A percentile compares a stretch with the other conserved stretches of the same genome.
phyloP scores from a whole-genome alignment of 2,797 vertebrate genomes.

The Heliangelus exortis region DNA sequence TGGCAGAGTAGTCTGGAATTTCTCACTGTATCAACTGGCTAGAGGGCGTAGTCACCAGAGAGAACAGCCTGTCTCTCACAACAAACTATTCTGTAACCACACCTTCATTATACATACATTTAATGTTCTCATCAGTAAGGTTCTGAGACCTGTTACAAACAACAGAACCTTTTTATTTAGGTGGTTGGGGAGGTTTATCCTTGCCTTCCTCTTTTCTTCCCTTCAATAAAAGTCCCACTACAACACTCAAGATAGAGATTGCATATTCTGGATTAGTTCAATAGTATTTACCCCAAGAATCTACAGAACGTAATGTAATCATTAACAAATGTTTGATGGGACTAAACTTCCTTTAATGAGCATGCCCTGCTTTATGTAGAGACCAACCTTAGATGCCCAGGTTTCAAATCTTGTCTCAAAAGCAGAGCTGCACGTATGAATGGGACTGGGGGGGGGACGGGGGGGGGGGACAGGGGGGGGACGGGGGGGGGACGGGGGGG shows the following conservation, averaged over 20 bases:
- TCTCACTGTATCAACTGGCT: background rate
- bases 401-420: background rate
- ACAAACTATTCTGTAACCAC: background rate
- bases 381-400: background rate
- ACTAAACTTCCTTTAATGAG: background rate
- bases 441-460: too few relatives aligned
- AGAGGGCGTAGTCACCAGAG: background rate
- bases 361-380: background rate
- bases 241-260: background rate
- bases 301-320: background rate
- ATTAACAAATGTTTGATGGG: background rate
- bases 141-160: background rate
- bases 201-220: background rate
- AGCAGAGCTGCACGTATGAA: background rate
- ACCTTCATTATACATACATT: rapidly evolving
- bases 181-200: background rate
- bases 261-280: background rate
- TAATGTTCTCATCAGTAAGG: background rate
- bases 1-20: background rate
- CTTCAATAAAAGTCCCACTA: background rate
- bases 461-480: too few relatives aligned
- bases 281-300: background rate
- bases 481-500: too few relatives aligned
- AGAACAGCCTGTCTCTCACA: background rate
- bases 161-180: background rate